Percentiles rank a stretch among this genome's conserved stretches.
phyloP scores from a whole-genome alignment of 2,797 vertebrate species.

The Anguilla anguilla region DNA sequence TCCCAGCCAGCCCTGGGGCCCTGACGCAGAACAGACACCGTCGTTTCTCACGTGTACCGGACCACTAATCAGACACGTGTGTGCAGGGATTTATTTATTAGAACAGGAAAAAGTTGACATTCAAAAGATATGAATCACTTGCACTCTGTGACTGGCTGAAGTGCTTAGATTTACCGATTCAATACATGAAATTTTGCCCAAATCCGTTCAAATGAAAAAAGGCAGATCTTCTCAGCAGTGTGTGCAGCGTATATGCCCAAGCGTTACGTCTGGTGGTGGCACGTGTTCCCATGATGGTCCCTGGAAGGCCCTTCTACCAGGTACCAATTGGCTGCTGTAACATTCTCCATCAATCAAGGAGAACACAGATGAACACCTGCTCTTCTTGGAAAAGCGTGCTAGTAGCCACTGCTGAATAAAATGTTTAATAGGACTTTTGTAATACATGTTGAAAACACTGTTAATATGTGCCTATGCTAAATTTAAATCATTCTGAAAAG shows the following conservation, averaged over 20 bases:
- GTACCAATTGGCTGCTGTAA: not conserved
- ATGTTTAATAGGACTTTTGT: not conserved
- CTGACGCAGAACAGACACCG: conserved; percentile 53
- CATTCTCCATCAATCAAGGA: not conserved
- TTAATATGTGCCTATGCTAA: not conserved
- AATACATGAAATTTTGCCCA: not conserved
- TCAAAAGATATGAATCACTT: conserved; percentile 30
- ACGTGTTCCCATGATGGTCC: too few relatives aligned
- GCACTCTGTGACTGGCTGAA: not conserved
- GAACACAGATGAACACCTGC: not conserved
- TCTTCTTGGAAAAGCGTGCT: not conserved
- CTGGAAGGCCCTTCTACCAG: not conserved
- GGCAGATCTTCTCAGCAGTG: not conserved
- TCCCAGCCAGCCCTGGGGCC: conserved; percentile 62
- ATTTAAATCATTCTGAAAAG: not conserved
- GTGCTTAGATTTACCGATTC: not conserved
- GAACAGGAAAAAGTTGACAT: conserved; percentile 26
- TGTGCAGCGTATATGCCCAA: not conserved
- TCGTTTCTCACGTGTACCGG: conserved; percentile 49
- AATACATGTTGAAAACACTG: not conserved
- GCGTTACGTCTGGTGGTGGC: not conserved
- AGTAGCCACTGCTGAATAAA: not conserved
- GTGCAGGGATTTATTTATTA: conserved; percentile 31
- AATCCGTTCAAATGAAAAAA: not conserved
- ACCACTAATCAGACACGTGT: conserved; percentile 52